A percentile compares a stretch with the other conserved stretches of the same genome.
These are phyloP conservation scores for Enteromius argenteus DNA, from an alignment of 2,797 vertebrate species.

Conservation along the genomic window DNA sequence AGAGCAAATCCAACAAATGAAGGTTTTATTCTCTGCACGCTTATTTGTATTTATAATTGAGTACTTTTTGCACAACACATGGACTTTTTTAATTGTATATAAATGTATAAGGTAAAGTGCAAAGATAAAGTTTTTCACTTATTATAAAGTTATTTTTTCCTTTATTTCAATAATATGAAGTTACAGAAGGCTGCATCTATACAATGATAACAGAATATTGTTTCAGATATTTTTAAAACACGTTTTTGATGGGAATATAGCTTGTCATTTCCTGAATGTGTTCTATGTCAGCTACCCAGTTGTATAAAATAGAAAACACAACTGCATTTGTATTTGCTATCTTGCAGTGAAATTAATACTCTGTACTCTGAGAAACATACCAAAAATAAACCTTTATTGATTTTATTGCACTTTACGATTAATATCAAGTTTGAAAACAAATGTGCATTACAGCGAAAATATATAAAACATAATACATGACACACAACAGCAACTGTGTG, in stretches of 20 bases:
- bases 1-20: not conserved
- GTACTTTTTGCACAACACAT: not conserved
- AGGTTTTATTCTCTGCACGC: not conserved
- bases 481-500: not conserved
- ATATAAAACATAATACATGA: constrained; percentile 23
- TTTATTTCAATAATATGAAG: not conserved
- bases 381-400: constrained; percentile 19
- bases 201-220: not conserved
- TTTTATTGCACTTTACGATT: constrained; percentile 33
- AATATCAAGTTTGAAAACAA: constrained; percentile 5
- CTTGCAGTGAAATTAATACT: not conserved
- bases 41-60: constrained; percentile 29
- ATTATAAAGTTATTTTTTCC: not conserved
- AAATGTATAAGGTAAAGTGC: not conserved
- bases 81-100: not conserved
- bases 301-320: not conserved
- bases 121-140: not conserved
- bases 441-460: not conserved
- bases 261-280: not conserved
- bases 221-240: not conserved
- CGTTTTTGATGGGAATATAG: not conserved
- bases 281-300: not conserved
- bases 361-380: not conserved
- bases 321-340: not conserved
- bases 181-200: not conserved